Percentiles rank a stretch among this genome's conserved stretches.
phyloP scores from a whole-genome alignment of 1,140 invertebrate species.

The Hyles vespertilio region DNA sequence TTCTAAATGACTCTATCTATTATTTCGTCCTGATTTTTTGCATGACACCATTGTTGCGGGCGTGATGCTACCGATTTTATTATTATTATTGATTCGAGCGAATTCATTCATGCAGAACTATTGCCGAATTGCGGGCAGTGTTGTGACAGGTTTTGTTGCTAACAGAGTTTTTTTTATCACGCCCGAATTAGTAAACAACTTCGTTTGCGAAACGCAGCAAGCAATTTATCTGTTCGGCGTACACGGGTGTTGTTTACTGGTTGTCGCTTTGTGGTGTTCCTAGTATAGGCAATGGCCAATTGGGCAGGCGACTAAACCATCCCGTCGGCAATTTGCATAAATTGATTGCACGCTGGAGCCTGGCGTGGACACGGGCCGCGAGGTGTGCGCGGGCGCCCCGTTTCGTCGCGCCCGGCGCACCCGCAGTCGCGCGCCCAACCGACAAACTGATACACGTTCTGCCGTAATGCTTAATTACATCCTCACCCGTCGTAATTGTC shows the following conservation, averaged over 20 bases:
- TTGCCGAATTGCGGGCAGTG: slow-evolving; percentile 21
- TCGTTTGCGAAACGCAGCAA: not conserved
- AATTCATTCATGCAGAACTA: slow-evolving; percentile 18
- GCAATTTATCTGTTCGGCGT: not conserved
- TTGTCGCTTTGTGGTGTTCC: slow-evolving; percentile 13
- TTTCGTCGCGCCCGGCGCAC: slow-evolving; percentile 25
- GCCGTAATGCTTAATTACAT: slow-evolving; percentile 62
- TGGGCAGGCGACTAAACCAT: slow-evolving; percentile 30
- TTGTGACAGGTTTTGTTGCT: slow-evolving; percentile 20
- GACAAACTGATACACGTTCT: slow-evolving; percentile 64
- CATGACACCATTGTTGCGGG: not conserved
- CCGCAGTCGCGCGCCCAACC: slow-evolving; percentile 62
- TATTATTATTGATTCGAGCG: not conserved
- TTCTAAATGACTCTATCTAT: too few relatives aligned
- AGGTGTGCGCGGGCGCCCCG: slow-evolving; percentile 36
- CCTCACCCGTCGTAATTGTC: slow-evolving; percentile 41
- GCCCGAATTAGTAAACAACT: not conserved
- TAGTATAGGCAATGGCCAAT: slow-evolving; percentile 47
- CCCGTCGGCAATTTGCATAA: slow-evolving; percentile 67
- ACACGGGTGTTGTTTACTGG: not conserved
- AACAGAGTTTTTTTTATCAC: slow-evolving; percentile 12
- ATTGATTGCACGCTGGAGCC: slow-evolving; percentile 58
- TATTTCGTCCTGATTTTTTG: not conserved
- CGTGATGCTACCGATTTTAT: not conserved
- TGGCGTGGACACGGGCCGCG: slow-evolving; percentile 40